Percentiles rank a stretch among this genome's conserved stretches.
Evolutionary conservation across 1,140 invertebrate genomes (phyloP).

Genomic region (Leptinotarsa defecta): DNA sequence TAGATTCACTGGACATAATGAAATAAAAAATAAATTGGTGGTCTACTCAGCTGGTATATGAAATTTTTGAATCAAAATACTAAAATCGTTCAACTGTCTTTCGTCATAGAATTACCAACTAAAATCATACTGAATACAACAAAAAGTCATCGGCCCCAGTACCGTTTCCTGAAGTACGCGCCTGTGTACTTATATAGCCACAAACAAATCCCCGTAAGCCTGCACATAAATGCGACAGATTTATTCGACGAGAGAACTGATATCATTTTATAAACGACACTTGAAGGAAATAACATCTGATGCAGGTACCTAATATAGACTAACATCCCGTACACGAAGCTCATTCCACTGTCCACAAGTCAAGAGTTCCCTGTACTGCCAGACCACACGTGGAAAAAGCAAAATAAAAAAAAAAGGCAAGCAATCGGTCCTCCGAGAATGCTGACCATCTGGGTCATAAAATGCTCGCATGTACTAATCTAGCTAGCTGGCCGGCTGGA

Average conservation of each 20-base stretch:
- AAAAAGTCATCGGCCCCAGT: no score
- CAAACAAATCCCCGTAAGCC: neutral
- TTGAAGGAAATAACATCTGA: neutral
- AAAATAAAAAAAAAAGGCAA: conserved; percentile 18
- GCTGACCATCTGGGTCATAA: conserved; percentile 23
- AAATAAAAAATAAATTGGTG: no score
- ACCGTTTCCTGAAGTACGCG: no score
- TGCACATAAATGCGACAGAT: neutral
- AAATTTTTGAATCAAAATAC: no score
- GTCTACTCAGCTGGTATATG: no score
- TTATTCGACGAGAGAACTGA: neutral
- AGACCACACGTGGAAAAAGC: conserved; percentile 23
- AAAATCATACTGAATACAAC: no score
- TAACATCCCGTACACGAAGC: neutral
- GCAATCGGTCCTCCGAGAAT: conserved; percentile 19
- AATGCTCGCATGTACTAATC: conserved; percentile 17
- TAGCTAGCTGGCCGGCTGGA: conserved; percentile 9
- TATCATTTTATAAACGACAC: conserved; percentile 8
- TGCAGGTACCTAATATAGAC: conserved; percentile 17
- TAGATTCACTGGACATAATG: no score
- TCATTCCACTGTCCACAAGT: conserved; percentile 14
- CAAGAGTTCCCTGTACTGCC: neutral
- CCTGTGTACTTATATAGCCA: no score
- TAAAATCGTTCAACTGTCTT: no score
- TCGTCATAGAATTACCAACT: no score